Evolutionary conservation across 2,888 invertebrate species (phyloP), one percentile per base, ranked within the genome.

Genomic region (Adela reaumurella): DNA sequence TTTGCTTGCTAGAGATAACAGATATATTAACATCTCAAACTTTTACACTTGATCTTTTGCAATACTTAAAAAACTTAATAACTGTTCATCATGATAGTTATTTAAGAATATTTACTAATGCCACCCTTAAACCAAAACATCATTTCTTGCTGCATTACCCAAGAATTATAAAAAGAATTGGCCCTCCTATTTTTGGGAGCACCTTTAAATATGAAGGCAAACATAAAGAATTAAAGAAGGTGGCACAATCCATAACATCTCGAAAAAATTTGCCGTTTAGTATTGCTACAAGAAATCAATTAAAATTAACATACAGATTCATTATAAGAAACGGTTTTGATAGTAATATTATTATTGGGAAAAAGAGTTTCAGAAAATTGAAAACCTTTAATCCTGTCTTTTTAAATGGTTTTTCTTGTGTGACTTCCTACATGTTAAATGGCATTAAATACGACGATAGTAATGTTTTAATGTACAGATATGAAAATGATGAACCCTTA

Each of bases 171-270:
- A 51, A 51, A 52, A 54, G 35, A 46, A 51, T 45, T 20, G 53
- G 51, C n/a, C 51, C 53, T 3, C 51, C 51, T 19, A 49, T 53
- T 28, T 43, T 53, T 35, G 17, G 43, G 45, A 50, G 50, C 43
- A 51, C 50, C 8, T 53, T 53, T 46, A 53, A 53, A 49, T 57
- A 50, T 48, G 56, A 57, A 50, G 53, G 53, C 8, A 56, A 57
- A 51, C 57, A 56, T 28, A 52, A 46, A 46, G 51, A 51, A 19
- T 46, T 54, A 43, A 53, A 56, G 51, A 46, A 46, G 43, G 45
- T 49, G 47, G 47, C 51, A 3, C 42, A 49, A 28, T 53, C 43
- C 45, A 49, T 52, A 24, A 48, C 48, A 49, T 46, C 46, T 35
- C 19, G 51, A 6, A 53, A 52, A 52, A 53, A 52, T 50, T 35